Conservation (phyloP, 1,140 invertebrate genomes). For the Coelopa frigida region DNA sequence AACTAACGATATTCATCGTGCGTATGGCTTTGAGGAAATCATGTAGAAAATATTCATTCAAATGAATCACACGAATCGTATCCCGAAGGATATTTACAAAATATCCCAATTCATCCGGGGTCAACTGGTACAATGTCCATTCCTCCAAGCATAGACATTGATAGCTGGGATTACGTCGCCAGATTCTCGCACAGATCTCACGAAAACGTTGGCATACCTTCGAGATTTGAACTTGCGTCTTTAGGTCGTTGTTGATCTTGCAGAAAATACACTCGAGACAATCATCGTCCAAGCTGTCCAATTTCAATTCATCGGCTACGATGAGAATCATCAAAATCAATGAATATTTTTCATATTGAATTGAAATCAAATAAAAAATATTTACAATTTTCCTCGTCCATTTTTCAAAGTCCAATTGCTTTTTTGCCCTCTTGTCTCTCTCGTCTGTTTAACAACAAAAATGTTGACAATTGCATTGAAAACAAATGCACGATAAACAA, state of each 20-base stretch:
- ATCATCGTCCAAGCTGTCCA: conserved; percentile 29
- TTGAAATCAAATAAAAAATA: too few relatives aligned
- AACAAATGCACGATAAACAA: too few relatives aligned
- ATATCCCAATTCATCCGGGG: conserved; percentile 27
- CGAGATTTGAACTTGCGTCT: conserved; percentile 25
- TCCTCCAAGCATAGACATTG: conserved; percentile 27
- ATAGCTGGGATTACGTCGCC: conserved; percentile 23
- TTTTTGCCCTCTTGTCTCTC: too few relatives aligned
- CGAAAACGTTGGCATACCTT: conserved; percentile 25
- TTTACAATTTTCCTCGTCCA: too few relatives aligned
- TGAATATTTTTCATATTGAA: too few relatives aligned
- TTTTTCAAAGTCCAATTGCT: too few relatives aligned
- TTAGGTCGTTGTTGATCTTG: conserved; percentile 23
- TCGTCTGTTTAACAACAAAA: too few relatives aligned
- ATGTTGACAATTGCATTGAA: too few relatives aligned
- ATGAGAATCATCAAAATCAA: too few relatives aligned
- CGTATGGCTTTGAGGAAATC: conserved; percentile 27
- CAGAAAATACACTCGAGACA: conserved; percentile 30
- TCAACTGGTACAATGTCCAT: conserved; percentile 27
- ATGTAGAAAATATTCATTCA: conserved; percentile 24
- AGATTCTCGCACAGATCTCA: conserved; percentile 21
- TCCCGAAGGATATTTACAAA: conserved; percentile 25
- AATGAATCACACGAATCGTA: conserved; percentile 19
- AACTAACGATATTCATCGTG: conserved; percentile 26
- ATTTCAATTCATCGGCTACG: too few relatives aligned